Conservation (phyloP, 2,797 vertebrate genomes). For the Eutrigla gurnardus region DNA sequence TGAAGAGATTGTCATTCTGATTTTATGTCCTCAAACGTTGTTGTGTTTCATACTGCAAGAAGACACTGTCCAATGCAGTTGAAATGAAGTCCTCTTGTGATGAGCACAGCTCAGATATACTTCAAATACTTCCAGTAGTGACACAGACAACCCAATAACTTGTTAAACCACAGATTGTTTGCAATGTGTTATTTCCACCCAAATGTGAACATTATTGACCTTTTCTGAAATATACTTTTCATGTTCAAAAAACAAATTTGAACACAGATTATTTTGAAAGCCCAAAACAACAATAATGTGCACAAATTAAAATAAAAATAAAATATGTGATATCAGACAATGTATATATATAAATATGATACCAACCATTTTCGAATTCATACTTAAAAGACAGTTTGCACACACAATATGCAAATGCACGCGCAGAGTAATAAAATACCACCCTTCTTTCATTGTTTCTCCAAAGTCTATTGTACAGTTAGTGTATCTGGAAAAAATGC, state of each 20-base stretch:
- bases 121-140: conserved; percentile 13
- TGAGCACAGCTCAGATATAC: conserved; percentile 47
- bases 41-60: conserved; percentile 6
- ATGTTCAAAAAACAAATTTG: conserved; percentile 28
- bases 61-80: conserved; percentile 14
- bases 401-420: conserved; percentile 15
- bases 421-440: neutral
- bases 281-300: conserved; percentile 33
- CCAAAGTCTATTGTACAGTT: conserved; percentile 1
- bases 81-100: conserved; percentile 6
- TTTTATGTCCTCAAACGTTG: neutral
- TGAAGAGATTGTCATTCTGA: neutral
- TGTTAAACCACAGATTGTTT: conserved; percentile 11
- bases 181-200: conserved; percentile 5
- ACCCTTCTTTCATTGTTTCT: neutral
- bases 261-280: conserved; percentile 27
- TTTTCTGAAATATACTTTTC: conserved; percentile 15
- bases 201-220: neutral
- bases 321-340: conserved; percentile 30
- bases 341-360: neutral
- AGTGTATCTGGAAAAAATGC: neutral
- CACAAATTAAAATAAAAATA: conserved; percentile 27
- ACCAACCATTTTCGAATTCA: conserved; percentile 22
- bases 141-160: conserved; percentile 11
- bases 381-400: conserved; percentile 18